Percentiles rank a stretch among this genome's conserved stretches.
These are phyloP conservation scores for Ceratoteleas bidentatus DNA, from an alignment of 1,140 invertebrate genomes.

Conservation along the genomic window DNA sequence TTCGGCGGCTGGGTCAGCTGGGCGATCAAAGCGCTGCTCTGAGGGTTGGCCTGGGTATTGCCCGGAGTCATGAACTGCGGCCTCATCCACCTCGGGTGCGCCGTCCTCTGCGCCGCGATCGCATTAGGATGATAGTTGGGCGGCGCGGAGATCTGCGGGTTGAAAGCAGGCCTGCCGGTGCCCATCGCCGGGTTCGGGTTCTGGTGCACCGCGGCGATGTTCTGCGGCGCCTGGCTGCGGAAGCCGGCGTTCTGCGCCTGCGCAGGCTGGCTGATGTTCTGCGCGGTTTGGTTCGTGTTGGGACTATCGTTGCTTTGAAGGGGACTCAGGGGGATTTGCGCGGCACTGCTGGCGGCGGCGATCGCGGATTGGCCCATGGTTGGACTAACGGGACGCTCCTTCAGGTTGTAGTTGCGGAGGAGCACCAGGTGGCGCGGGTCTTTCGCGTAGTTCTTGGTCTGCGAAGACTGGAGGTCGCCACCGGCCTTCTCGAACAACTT, in stretches of 20 bases:
- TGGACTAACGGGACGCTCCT: slow-evolving; percentile 90
- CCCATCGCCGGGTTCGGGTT: slow-evolving; percentile 70
- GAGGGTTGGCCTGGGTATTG: slow-evolving; percentile 75
- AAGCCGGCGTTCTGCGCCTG: slow-evolving; percentile 73
- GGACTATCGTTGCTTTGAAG: slow-evolving; percentile 83
- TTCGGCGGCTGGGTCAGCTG: slow-evolving; percentile 86
- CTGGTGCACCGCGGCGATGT: slow-evolving; percentile 76
- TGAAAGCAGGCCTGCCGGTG: slow-evolving; percentile 74
- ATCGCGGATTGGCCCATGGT: slow-evolving; percentile 77
- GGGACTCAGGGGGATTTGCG: slow-evolving; percentile 82
- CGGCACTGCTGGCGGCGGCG: slow-evolving; percentile 70
- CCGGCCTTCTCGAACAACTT: slow-evolving; percentile 92
- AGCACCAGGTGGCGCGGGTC: slow-evolving; percentile 92
- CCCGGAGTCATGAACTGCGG: slow-evolving; percentile 74
- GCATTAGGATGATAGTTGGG: slow-evolving; percentile 80
- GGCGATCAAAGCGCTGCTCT: slow-evolving; percentile 84
- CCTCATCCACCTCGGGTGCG: slow-evolving; percentile 76
- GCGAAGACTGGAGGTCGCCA: slow-evolving; percentile 88
- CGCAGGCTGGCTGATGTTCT: slow-evolving; percentile 74
- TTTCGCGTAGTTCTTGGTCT: slow-evolving; percentile 95
- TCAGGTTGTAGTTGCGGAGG: slow-evolving; percentile 85
- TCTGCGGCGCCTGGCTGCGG: slow-evolving; percentile 76
- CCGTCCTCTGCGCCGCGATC: slow-evolving; percentile 68
- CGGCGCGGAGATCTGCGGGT: slow-evolving; percentile 81
- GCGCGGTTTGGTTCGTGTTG: slow-evolving; percentile 77